A percentile compares a stretch with the other conserved stretches of the same genome.
phyloP scores from a whole-genome alignment of 2,797 vertebrate genomes.

The Epinephelus coioides region DNA sequence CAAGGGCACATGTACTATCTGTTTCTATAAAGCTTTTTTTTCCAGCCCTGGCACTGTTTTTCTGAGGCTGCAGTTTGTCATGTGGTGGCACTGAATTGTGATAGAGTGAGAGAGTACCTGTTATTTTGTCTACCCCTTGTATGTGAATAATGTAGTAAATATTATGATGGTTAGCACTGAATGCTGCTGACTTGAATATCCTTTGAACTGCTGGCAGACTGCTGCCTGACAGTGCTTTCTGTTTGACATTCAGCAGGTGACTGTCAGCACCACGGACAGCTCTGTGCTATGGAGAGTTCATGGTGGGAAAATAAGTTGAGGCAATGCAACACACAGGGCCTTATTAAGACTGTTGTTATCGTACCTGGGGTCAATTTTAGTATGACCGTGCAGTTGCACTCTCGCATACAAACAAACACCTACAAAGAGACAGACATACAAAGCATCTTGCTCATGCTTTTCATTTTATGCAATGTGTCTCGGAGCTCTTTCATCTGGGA shows the following conservation, averaged over 20 bases:
- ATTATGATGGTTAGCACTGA: slow-evolving; percentile 17
- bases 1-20: not conserved
- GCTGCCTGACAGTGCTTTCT: slow-evolving; percentile 40
- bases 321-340: slow-evolving; percentile 50
- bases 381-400: slow-evolving; percentile 26
- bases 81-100: slow-evolving; percentile 2
- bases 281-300: slow-evolving; percentile 58
- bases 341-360: slow-evolving; percentile 68
- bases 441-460: slow-evolving; percentile 20
- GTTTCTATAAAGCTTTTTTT: not conserved
- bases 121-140: slow-evolving; percentile 21
- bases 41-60: not conserved
- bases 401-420: slow-evolving; percentile 49
- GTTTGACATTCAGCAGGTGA: slow-evolving; percentile 75
- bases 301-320: slow-evolving; percentile 43
- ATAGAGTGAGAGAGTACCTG: not conserved
- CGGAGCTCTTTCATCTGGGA: slow-evolving; percentile 34
- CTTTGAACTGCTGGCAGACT: slow-evolving; percentile 53
- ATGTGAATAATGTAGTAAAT: slow-evolving; percentile 26
- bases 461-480: not conserved
- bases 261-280: slow-evolving; percentile 69
- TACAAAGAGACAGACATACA: slow-evolving; percentile 20
- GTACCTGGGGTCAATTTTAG: slow-evolving; percentile 51
- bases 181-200: slow-evolving; percentile 49
- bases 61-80: slow-evolving; percentile 1